A percentile compares a stretch with the other conserved stretches of the same genome.
phyloP scores from a whole-genome alignment of 2,888 invertebrate species.

The Nudaria mundana region DNA sequence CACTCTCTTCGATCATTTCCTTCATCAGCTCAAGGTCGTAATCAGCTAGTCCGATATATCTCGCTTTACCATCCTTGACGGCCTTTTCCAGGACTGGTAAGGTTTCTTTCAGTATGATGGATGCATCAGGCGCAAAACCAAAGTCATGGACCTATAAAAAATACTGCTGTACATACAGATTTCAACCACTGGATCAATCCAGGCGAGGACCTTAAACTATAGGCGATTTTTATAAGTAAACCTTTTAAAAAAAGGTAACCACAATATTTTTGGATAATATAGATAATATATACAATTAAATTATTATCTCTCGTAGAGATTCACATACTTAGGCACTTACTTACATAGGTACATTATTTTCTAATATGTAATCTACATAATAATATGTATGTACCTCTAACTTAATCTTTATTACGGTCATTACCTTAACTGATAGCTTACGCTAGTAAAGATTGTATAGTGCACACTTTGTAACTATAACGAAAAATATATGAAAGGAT shows the following conservation, averaged over 20 bases:
- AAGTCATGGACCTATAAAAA: slow-evolving; percentile 91
- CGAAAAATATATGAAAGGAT: too few species aligned
- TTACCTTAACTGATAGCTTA: neutral
- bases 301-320: too few species aligned
- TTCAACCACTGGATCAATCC: neutral
- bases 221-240: too few species aligned
- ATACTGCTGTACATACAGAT: neutral
- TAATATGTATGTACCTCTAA: too few species aligned
- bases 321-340: too few species aligned
- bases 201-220: too few species aligned
- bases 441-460: neutral
- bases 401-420: neutral
- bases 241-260: too few species aligned
- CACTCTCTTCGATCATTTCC: slow-evolving; percentile 85
- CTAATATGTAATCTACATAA: neutral
- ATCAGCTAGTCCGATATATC: slow-evolving; percentile 92
- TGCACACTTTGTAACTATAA: neutral
- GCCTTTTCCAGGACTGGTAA: slow-evolving; percentile 90
- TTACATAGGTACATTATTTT: neutral
- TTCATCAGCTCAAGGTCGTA: slow-evolving; percentile 90
- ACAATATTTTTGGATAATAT: too few species aligned
- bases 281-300: too few species aligned
- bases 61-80: slow-evolving; percentile 86
- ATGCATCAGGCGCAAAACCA: slow-evolving; percentile 90
- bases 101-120: slow-evolving; percentile 91